phyloP scores from a whole-genome alignment of 2,888 invertebrate genomes.

The Cistogaster globosa region DNA sequence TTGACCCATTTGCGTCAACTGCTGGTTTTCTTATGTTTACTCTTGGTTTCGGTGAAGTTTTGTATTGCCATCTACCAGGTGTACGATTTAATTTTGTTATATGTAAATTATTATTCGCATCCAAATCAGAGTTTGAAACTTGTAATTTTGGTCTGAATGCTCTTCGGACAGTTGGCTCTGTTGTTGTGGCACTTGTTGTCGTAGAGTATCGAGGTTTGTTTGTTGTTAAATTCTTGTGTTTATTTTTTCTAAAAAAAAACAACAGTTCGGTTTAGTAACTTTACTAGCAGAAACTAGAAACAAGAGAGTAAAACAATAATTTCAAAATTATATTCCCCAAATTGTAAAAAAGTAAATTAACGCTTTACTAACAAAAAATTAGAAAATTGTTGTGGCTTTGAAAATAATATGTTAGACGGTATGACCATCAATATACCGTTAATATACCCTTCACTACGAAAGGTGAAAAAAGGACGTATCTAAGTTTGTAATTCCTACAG shows the following conservation, averaged over 20 bases:
- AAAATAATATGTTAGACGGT: too few species aligned
- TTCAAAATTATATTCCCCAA: too few species aligned
- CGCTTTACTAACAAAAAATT: too few species aligned
- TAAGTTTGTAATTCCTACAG: too few species aligned
- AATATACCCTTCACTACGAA: too few species aligned
- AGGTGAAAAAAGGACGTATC: too few species aligned
- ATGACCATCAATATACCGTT: too few species aligned
- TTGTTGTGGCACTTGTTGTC: constrained; percentile 70
- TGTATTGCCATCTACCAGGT: constrained; percentile 94
- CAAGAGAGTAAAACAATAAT: too few species aligned
- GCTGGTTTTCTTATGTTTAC: constrained; percentile 89
- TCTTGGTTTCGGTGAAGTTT: constrained; percentile 93
- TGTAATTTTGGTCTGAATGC: constrained; percentile 89
- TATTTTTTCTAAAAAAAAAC: constrained; percentile 81
- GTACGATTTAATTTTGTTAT: constrained; percentile 92
- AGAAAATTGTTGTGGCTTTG: too few species aligned
- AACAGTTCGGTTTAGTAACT: too few species aligned
- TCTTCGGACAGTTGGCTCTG: constrained; percentile 83
- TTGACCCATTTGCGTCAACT: constrained; percentile 47
- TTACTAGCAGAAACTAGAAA: too few species aligned
- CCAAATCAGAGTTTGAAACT: constrained; percentile 84
- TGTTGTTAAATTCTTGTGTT: constrained; percentile 79
- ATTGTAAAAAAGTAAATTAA: too few species aligned
- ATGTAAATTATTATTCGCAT: constrained; percentile 86
- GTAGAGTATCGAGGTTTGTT: constrained; percentile 62